Conservation (phyloP, 2,113 vertebrate species). For the Psilopsiagon aurifrons region DNA sequence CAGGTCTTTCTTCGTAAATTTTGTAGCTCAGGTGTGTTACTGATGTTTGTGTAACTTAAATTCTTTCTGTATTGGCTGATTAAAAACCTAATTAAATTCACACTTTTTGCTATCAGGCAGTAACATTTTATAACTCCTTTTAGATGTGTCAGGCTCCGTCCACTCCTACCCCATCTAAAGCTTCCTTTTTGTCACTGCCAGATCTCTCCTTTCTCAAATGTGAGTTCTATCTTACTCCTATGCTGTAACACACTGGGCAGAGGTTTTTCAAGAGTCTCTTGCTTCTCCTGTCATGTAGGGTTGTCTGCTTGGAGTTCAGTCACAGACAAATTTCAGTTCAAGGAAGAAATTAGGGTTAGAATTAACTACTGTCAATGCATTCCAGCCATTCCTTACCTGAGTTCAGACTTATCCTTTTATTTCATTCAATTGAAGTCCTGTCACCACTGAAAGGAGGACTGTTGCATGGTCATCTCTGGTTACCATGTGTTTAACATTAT, state of each 20-base stretch:
- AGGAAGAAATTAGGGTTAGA: background rate
- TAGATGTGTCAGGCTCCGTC: background rate
- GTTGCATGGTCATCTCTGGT: background rate
- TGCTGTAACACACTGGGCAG: rapidly evolving
- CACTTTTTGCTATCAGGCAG: background rate
- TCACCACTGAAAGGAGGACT: background rate
- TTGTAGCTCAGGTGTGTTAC: background rate
- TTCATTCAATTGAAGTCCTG: background rate
- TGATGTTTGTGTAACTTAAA: background rate
- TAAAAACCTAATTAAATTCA: background rate
- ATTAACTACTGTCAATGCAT: background rate
- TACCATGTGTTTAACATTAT: background rate
- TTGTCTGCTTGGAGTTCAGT: background rate
- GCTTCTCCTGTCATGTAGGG: background rate
- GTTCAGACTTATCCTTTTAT: background rate
- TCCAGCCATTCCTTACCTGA: background rate
- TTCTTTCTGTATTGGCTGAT: background rate
- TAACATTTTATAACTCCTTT: background rate
- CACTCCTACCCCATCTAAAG: background rate
- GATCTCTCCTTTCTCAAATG: background rate
- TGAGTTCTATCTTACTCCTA: background rate
- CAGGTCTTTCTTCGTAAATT: background rate
- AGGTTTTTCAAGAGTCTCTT: background rate
- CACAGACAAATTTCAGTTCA: background rate
- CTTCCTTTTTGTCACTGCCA: background rate